These are phyloP conservation scores for Plagiodera versicolora DNA, from an alignment of 2,888 invertebrate genomes.

Conservation along the genomic window DNA sequence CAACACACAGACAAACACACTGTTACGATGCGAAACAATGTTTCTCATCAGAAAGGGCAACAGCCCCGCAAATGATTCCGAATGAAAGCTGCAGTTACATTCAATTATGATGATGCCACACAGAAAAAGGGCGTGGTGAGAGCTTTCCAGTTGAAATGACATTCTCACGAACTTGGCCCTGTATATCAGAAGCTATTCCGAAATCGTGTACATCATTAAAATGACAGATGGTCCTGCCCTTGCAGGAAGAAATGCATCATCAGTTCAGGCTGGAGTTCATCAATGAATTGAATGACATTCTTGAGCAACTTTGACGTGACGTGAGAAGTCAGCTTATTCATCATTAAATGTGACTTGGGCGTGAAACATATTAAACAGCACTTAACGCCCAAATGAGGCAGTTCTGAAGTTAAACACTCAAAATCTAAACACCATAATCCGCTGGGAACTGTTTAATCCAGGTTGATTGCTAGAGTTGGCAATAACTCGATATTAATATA, in stretches of 20 bases:
- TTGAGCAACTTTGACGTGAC: neutral
- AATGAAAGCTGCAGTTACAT: conserved; percentile 20
- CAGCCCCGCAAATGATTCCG: conserved; percentile 16
- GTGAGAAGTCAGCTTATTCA: neutral
- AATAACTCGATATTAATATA: conserved; percentile 9
- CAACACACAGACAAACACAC: neutral
- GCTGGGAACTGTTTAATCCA: conserved; percentile 6
- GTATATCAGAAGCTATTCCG: too few species aligned
- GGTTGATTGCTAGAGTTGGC: conserved; percentile 8
- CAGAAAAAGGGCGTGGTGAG: too few species aligned
- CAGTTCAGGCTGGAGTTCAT: neutral
- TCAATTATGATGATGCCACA: too few species aligned
- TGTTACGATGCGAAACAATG: neutral
- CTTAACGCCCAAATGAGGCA: conserved; percentile 6
- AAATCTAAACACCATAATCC: conserved; percentile 18
- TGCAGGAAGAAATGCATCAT: neutral
- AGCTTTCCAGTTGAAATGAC: too few species aligned
- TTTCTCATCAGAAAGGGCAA: neutral
- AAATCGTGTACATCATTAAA: neutral
- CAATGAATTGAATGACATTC: neutral
- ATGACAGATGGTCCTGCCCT: conserved; percentile 4
- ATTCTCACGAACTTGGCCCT: too few species aligned
- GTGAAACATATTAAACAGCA: conserved; percentile 19
- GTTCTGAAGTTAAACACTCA: conserved; percentile 17
- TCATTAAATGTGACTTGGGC: conserved; percentile 9